Evolutionary conservation across 2,888 invertebrate genomes (phyloP).

Genomic region (Ennomos fuscantarius): DNA sequence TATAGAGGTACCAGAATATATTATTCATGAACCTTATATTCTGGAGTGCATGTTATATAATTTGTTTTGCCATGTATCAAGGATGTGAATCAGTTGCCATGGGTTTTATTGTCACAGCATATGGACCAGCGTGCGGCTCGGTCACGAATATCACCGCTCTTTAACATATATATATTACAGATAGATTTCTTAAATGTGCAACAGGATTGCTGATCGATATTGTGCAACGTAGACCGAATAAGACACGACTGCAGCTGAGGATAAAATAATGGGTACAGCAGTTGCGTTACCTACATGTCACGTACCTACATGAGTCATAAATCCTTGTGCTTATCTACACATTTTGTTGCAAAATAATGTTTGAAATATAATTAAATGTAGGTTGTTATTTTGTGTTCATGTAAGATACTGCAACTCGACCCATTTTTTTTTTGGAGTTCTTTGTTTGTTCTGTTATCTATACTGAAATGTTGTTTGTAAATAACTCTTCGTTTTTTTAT

Average conservation of each 20-base stretch:
- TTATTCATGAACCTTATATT: constrained; percentile 28
- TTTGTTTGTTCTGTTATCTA: too few species aligned
- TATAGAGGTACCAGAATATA: too few species aligned
- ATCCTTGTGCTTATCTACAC: constrained; percentile 28
- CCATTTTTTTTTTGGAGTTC: too few species aligned
- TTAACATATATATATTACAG: constrained; percentile 13
- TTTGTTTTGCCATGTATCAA: constrained; percentile 47
- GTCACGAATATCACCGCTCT: constrained; percentile 60
- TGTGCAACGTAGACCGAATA: constrained; percentile 17
- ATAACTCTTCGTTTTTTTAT: too few species aligned
- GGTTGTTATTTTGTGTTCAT: too few species aligned
- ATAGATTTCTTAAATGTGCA: constrained; percentile 19
- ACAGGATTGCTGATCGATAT: constrained; percentile 27
- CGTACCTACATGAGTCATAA: constrained; percentile 20
- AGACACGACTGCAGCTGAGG: constrained; percentile 17
- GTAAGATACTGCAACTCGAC: too few species aligned
- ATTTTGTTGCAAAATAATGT: constrained; percentile 4
- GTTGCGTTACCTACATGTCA: constrained; percentile 9
- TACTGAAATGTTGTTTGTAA: too few species aligned
- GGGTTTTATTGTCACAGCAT: constrained; percentile 51
- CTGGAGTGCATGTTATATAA: constrained; percentile 25
- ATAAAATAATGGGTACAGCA: constrained; percentile 17
- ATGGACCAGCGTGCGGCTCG: constrained; percentile 53
- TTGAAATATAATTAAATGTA: background rate
- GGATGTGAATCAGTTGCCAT: constrained; percentile 60